Evolutionary conservation across 2,113 vertebrate species (phyloP).

Genomic region (Rhodinocichla rosea): DNA sequence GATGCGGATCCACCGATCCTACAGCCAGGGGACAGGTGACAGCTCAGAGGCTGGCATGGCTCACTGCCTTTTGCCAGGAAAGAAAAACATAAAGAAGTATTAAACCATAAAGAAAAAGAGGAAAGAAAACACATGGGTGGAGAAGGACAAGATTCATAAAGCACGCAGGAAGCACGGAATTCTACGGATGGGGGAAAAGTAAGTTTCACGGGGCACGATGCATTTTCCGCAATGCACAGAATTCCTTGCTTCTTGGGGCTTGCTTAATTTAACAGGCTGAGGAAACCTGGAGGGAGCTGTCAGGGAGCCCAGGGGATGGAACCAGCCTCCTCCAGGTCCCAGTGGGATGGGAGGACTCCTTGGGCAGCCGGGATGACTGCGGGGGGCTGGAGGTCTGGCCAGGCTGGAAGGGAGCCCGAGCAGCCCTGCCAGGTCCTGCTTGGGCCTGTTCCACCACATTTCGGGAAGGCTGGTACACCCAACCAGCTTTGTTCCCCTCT

Average conservation of each 20-base stretch:
- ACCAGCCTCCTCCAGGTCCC: not conserved
- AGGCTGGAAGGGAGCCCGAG: not conserved
- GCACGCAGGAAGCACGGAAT: not conserved
- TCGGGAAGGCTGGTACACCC: not conserved
- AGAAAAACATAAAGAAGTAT: accelerated
- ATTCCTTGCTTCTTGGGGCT: not conserved
- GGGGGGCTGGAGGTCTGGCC: accelerated
- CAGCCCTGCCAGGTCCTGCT: not conserved
- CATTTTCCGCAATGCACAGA: accelerated
- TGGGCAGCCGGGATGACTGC: not conserved
- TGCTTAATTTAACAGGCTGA: not conserved
- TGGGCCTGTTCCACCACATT: constrained; percentile 15
- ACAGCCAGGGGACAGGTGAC: not conserved
- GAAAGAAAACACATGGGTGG: accelerated
- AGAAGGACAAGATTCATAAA: not conserved
- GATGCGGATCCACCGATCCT: not conserved
- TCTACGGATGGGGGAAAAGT: accelerated
- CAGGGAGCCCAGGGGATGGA: not conserved
- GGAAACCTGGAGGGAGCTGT: not conserved
- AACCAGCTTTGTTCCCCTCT: not conserved
- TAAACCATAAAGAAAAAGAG: too few species aligned
- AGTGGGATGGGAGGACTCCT: accelerated
- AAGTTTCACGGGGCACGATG: not conserved
- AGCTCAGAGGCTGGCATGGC: accelerated
- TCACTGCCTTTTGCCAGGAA: not conserved